phyloP scores from a whole-genome alignment of 2,888 invertebrate species.

The Alloscopus bannaensis region DNA sequence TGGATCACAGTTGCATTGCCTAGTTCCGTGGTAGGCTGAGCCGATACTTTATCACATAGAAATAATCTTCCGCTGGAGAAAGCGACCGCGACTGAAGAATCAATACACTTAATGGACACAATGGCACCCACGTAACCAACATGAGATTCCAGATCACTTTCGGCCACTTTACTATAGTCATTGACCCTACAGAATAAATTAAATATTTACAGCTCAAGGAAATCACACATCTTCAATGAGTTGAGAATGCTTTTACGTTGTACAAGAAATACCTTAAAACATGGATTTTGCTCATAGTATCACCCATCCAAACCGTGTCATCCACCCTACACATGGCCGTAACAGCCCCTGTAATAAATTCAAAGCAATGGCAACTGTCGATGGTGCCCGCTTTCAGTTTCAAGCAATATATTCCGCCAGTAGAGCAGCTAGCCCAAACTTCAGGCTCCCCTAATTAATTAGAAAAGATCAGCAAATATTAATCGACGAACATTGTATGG shows the following conservation, averaged over 20 bases:
- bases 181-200: slow-evolving; percentile 57
- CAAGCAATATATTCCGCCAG: slow-evolving; percentile 71
- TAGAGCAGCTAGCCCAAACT: slow-evolving; percentile 73
- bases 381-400: slow-evolving; percentile 63
- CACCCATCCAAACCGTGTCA: slow-evolving; percentile 91
- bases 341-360: slow-evolving; percentile 72
- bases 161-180: slow-evolving; percentile 67
- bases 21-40: slow-evolving; percentile 69
- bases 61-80: slow-evolving; percentile 71
- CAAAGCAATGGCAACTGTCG: slow-evolving; percentile 70
- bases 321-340: slow-evolving; percentile 85
- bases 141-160: slow-evolving; percentile 70
- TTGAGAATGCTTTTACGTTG: background rate
- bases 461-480: background rate
- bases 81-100: slow-evolving; percentile 67
- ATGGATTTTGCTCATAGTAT: slow-evolving; percentile 88
- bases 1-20: slow-evolving; percentile 72
- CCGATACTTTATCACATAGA: slow-evolving; percentile 66
- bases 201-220: slow-evolving; percentile 67
- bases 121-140: slow-evolving; percentile 72
- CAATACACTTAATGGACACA: slow-evolving; percentile 67
- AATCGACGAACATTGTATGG: background rate
- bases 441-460: slow-evolving; percentile 71
- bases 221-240: background rate
- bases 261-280: slow-evolving; percentile 86